These are phyloP conservation scores for Pecten maximus DNA, from an alignment of 2,888 invertebrate species.

Conservation along the genomic window DNA sequence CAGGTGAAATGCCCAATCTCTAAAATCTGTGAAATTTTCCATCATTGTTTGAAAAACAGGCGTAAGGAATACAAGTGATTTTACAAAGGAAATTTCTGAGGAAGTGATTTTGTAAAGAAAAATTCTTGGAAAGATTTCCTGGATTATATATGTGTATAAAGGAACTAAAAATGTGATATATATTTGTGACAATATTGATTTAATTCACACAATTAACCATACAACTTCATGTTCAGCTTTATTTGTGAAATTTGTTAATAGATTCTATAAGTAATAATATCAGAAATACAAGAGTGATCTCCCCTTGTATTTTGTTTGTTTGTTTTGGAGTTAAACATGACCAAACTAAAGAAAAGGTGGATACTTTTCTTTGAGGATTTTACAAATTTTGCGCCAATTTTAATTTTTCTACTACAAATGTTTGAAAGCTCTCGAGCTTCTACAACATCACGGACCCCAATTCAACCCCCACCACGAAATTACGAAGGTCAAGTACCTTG, in stretches of 20 bases:
- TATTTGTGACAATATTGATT: neutral
- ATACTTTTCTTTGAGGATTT: neutral
- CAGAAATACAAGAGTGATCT: neutral
- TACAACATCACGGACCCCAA: neutral
- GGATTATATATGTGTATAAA: neutral
- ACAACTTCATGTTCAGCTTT: neutral
- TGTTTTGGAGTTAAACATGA: neutral
- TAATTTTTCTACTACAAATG: neutral
- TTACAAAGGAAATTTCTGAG: neutral
- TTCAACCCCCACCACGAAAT: neutral
- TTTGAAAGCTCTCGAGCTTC: neutral
- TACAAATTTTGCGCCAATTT: neutral
- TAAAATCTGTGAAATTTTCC: neutral
- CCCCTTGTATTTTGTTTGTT: neutral
- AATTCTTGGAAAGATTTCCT: neutral
- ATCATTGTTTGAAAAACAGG: neutral
- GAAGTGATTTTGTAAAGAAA: neutral
- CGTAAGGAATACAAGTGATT: neutral
- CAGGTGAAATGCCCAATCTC: neutral
- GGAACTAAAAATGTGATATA: neutral
- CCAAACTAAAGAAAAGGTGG: slow-evolving; percentile 13
- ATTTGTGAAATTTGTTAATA: neutral
- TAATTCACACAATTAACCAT: neutral
- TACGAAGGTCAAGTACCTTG: neutral
- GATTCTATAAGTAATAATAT: neutral